Evolutionary conservation across 2,888 invertebrate species (phyloP).

Genomic region (Ametastegia equiseti): DNA sequence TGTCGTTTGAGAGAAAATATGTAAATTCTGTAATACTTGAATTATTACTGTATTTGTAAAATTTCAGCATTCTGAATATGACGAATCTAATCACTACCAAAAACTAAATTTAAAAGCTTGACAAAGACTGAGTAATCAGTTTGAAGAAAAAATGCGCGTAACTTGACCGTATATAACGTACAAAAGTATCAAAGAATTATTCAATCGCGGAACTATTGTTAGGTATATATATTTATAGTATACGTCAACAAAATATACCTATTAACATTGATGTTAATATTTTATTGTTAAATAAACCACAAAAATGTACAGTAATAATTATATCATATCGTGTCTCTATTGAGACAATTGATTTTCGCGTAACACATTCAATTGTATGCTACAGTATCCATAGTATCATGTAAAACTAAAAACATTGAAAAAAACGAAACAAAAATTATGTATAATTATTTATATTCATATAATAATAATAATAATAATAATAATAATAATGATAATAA

Average conservation of each 20-base stretch:
- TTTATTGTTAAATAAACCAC: conserved; percentile 76
- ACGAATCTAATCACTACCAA: neutral
- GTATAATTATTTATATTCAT: conserved; percentile 68
- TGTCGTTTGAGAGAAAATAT: no score
- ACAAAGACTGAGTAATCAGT: neutral
- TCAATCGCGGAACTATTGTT: neutral
- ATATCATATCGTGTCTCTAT: conserved; percentile 66
- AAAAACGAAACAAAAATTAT: conserved; percentile 58
- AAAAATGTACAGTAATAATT: conserved; percentile 75
- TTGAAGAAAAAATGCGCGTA: neutral
- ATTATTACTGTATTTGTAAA: neutral
- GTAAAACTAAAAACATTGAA: conserved; percentile 52
- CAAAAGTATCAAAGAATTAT: neutral
- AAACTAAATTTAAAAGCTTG: neutral
- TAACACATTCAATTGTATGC: conserved; percentile 73
- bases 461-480: conserved; percentile 62
- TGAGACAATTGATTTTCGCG: conserved; percentile 67
- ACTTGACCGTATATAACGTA: neutral
- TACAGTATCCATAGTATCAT: conserved; percentile 62
- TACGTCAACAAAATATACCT: conserved; percentile 43
- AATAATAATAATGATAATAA: conserved; percentile 62
- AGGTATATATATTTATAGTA: conserved; percentile 22
- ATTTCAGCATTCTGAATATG: neutral
- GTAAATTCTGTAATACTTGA: neutral
- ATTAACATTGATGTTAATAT: conserved; percentile 69